phyloP scores from a whole-genome alignment of 2,888 invertebrate genomes.

The Lepetodrilus schrolli region DNA sequence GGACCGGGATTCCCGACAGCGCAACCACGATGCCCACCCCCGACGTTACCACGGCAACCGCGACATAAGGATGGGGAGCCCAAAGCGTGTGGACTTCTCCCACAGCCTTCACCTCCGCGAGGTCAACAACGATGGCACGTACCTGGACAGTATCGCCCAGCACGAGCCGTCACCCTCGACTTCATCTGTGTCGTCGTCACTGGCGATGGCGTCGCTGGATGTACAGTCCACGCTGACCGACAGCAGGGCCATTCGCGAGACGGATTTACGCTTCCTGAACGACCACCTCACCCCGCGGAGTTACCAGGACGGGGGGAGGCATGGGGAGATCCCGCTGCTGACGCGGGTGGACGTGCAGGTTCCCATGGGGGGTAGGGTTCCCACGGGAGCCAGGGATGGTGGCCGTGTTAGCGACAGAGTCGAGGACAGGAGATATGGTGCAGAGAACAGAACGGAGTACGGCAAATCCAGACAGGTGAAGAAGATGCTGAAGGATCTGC shows the following conservation, averaged over 20 bases:
- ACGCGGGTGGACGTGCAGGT: slow-evolving; percentile 58
- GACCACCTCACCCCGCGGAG: slow-evolving; percentile 40
- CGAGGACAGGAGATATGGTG: not conserved
- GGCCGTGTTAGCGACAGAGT: not conserved
- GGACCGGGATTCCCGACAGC: not conserved
- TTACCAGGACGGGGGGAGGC: not conserved
- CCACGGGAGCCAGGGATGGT: not conserved
- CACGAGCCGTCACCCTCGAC: not conserved
- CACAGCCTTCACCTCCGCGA: slow-evolving; percentile 44
- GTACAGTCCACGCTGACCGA: slow-evolving; percentile 57
- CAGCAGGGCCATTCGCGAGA: slow-evolving; percentile 62
- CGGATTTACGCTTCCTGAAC: slow-evolving; percentile 65
- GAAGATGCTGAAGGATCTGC: slow-evolving; percentile 34
- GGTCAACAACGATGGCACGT: slow-evolving; percentile 51
- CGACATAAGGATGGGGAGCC: slow-evolving; percentile 31
- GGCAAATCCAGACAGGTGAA: slow-evolving; percentile 28
- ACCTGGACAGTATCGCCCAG: slow-evolving; percentile 41
- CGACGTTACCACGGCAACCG: not conserved
- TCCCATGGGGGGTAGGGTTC: slow-evolving; percentile 39
- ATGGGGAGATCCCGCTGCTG: slow-evolving; percentile 36
- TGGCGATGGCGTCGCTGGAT: not conserved
- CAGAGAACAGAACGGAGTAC: slow-evolving; percentile 26
- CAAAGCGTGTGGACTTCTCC: slow-evolving; percentile 51
- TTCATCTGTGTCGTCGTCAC: not conserved
- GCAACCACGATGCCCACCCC: not conserved